Evolutionary conservation across 2,888 invertebrate genomes (phyloP).

Genomic region (Tridacna gigas): DNA sequence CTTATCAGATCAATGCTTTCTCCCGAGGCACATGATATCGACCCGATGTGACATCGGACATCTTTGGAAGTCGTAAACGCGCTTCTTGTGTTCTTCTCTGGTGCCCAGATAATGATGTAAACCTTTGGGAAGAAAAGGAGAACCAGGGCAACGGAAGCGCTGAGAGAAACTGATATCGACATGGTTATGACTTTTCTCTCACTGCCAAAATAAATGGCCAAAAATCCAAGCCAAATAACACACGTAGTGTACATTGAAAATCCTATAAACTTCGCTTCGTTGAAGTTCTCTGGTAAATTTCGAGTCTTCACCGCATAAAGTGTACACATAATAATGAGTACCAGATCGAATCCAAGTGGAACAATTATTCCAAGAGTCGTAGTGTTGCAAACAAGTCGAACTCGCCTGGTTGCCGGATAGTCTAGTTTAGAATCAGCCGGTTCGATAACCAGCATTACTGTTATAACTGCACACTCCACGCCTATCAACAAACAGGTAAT

Average conservation of each 20-base stretch:
- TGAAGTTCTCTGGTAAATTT: conserved; percentile 99
- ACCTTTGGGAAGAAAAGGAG: conserved; percentile 92
- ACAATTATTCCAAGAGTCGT: conserved; percentile 88
- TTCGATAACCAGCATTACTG: conserved; percentile 88
- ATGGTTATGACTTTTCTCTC: conserved; percentile 87
- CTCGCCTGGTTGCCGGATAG: conserved; percentile 85
- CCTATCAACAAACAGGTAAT: conserved; percentile 94
- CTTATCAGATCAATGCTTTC: conserved; percentile 78
- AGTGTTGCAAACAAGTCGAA: conserved; percentile 89
- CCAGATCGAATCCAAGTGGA: conserved; percentile 91
- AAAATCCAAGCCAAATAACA: conserved; percentile 99
- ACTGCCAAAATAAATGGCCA: conserved; percentile 97
- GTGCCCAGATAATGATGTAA: conserved; percentile 90
- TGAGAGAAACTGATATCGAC: conserved; percentile 91
- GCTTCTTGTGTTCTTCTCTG: conserved; percentile 91
- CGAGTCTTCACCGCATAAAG: conserved; percentile 92
- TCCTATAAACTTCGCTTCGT: conserved; percentile 91
- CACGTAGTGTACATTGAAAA: conserved; percentile 99
- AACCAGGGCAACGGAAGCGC: conserved; percentile 90
- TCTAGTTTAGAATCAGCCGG: conserved; percentile 87
- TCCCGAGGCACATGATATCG: conserved; percentile 77
- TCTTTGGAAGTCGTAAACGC: conserved; percentile 91
- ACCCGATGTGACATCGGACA: conserved; percentile 89
- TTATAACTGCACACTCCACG: conserved; percentile 92
- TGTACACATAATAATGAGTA: conserved; percentile 93